These are phyloP conservation scores for Lordiphosa fenestrarum DNA, from an alignment of 2,888 invertebrate genomes.

Conservation along the genomic window DNA sequence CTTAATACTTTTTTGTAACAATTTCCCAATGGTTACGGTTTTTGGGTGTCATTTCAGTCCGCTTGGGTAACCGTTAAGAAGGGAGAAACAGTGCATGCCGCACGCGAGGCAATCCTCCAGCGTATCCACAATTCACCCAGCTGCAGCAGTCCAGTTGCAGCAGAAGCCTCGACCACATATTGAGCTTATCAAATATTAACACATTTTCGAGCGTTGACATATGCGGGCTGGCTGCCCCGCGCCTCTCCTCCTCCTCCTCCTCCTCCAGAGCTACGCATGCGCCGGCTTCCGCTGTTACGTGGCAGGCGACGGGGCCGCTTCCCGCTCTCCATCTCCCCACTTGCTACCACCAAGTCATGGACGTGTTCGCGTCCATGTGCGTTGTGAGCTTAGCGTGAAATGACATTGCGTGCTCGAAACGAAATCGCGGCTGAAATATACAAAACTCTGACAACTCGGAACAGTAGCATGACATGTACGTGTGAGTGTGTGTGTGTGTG, in stretches of 20 bases:
- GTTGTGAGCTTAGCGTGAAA: slow-evolving; percentile 59
- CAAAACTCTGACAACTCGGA: slow-evolving; percentile 22
- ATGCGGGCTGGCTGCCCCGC: slow-evolving; percentile 24
- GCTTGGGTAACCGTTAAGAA: slow-evolving; percentile 18
- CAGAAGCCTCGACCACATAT: slow-evolving; percentile 57
- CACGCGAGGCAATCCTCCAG: slow-evolving; percentile 40
- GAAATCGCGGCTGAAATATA: slow-evolving; percentile 35
- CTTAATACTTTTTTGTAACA: slow-evolving; percentile 62
- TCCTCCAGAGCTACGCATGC: slow-evolving; percentile 39
- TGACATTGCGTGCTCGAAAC: slow-evolving; percentile 63
- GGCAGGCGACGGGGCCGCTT: slow-evolving; percentile 21
- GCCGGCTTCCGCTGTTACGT: slow-evolving; percentile 69
- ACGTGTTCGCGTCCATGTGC: slow-evolving; percentile 37
- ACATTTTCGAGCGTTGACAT: slow-evolving; percentile 68
- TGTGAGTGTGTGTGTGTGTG: slow-evolving; percentile 6
- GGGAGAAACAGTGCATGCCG: slow-evolving; percentile 38
- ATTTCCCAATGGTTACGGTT: slow-evolving; percentile 52
- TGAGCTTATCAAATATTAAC: slow-evolving; percentile 75
- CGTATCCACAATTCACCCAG: slow-evolving; percentile 9
- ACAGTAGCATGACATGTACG: slow-evolving; percentile 64
- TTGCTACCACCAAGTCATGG: slow-evolving; percentile 20
- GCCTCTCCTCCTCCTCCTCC: not conserved
- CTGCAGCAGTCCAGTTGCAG: slow-evolving; percentile 13
- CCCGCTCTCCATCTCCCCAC: not conserved
- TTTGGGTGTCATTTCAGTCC: slow-evolving; percentile 54